Percentiles rank a stretch among this genome's conserved stretches.
Conservation (phyloP, 2,888 invertebrate species). For the Oscheius sp. region DNA sequence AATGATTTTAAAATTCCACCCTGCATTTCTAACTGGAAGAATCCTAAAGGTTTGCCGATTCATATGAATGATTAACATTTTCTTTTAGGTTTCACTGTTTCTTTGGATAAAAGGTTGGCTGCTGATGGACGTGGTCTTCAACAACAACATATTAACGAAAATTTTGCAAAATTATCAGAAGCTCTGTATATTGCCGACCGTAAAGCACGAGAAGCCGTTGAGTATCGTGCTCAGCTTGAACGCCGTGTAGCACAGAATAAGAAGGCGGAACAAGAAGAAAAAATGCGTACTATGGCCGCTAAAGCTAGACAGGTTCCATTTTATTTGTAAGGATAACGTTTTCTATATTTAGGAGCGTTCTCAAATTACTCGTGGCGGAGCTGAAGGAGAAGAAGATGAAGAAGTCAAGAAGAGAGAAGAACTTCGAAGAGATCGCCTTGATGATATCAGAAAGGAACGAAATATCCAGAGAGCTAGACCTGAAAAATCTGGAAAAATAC, state of each 20-base stretch:
- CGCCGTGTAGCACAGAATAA: constrained; percentile 89
- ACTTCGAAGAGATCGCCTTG: constrained; percentile 73
- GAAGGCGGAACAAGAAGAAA: constrained; percentile 81
- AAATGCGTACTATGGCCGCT: constrained; percentile 89
- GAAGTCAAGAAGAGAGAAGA: constrained; percentile 82
- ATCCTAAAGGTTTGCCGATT: constrained; percentile 81
- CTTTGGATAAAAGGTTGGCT: constrained; percentile 94
- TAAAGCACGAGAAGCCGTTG: constrained; percentile 96
- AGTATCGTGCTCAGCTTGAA: constrained; percentile 92
- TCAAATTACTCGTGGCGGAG: constrained; percentile 35
- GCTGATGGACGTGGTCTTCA: constrained; percentile 97
- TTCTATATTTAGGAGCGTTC: constrained; percentile 6
- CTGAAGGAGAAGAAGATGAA: constrained; percentile 74
- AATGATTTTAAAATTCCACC: constrained; percentile 99
- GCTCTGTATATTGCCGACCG: constrained; percentile 95
- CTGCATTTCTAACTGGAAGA: constrained; percentile 99
- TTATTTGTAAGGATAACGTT: background rate
- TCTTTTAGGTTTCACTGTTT: constrained; percentile 87
- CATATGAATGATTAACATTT: background rate
- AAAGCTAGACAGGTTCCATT: constrained; percentile 78
- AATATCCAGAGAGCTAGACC: constrained; percentile 92
- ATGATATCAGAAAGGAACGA: constrained; percentile 78
- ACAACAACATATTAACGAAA: constrained; percentile 93
- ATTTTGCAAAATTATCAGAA: constrained; percentile 97
- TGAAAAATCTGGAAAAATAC: constrained; percentile 84